These are phyloP conservation scores for Neoascia interrupta DNA, from an alignment of 2,888 invertebrate genomes.

Conservation along the genomic window DNA sequence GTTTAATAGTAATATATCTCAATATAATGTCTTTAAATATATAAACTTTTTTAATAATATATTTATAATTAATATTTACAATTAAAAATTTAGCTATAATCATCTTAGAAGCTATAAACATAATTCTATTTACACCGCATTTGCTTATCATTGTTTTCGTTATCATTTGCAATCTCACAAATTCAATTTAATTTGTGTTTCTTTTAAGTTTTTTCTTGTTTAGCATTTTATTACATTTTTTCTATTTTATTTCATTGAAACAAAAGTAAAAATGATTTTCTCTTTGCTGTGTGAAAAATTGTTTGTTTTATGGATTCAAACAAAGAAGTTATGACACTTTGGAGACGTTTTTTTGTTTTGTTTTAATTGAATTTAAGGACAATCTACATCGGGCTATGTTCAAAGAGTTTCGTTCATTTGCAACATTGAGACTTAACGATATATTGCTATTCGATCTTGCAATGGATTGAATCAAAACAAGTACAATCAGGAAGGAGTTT, in stretches of 20 bases:
- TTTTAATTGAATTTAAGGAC: not conserved
- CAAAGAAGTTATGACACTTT: too few species aligned
- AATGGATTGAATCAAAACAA: not conserved
- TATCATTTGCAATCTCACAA: conserved; percentile 38
- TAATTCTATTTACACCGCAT: conserved; percentile 63
- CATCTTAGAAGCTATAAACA: conserved; percentile 51
- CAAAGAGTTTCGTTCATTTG: too few species aligned
- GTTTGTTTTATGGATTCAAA: too few species aligned
- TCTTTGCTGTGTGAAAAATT: too few species aligned
- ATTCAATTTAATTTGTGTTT: conserved; percentile 37
- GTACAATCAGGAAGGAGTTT: not conserved
- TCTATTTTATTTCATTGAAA: not conserved
- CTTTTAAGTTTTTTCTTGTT: conserved; percentile 38
- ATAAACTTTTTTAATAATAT: conserved; percentile 59
- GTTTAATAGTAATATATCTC: conserved; percentile 69
- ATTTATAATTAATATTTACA: conserved; percentile 67
- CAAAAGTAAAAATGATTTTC: not conserved
- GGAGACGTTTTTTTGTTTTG: too few species aligned
- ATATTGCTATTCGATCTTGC: conserved; percentile 15
- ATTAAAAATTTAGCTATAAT: conserved; percentile 68
- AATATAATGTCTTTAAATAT: conserved; percentile 70
- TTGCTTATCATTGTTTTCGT: conserved; percentile 46
- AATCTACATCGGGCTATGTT: too few species aligned
- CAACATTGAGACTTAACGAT: conserved; percentile 1
- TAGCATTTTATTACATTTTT: conserved; percentile 34